Conservation (phyloP, 1,140 invertebrate species). For the Drosophila leontia region DNA sequence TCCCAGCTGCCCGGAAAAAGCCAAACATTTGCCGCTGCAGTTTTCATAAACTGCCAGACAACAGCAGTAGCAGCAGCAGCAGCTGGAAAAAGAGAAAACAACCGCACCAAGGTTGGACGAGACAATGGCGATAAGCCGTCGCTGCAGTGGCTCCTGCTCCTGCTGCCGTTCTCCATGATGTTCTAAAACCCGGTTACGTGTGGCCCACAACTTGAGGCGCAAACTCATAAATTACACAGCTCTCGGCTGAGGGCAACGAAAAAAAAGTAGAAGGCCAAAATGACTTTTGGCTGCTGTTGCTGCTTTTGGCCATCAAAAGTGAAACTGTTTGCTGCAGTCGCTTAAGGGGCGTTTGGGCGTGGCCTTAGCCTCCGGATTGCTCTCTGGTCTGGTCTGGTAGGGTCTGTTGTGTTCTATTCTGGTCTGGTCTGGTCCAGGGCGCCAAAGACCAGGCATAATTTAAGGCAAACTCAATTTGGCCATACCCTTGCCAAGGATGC, state of each 20-base stretch:
- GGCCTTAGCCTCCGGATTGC: conserved; percentile 27
- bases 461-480: conserved; percentile 70
- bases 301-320: conserved; percentile 59
- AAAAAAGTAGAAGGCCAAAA: conserved; percentile 54
- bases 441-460: conserved; percentile 64
- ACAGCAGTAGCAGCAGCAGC: conserved; percentile 32
- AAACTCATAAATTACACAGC: conserved; percentile 76
- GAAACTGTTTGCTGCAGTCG: conserved; percentile 79
- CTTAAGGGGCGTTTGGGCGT: conserved; percentile 64
- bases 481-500: conserved; percentile 18
- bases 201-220: conserved; percentile 75
- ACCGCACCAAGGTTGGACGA: conserved; percentile 43
- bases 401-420: not conserved
- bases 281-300: conserved; percentile 72
- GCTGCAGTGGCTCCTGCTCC: conserved; percentile 33
- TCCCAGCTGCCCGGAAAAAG: conserved; percentile 6
- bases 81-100: conserved; percentile 21
- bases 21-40: conserved; percentile 72
- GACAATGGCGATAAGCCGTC: conserved; percentile 77
- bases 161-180: conserved; percentile 6
- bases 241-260: conserved; percentile 29
- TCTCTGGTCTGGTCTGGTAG: not conserved
- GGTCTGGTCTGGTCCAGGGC: conserved; percentile 39
- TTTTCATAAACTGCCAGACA: conserved; percentile 77
- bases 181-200: conserved; percentile 43